These are phyloP conservation scores for Pygmarrhopalites habei DNA, from an alignment of 1,140 invertebrate genomes.

Conservation along the genomic window DNA sequence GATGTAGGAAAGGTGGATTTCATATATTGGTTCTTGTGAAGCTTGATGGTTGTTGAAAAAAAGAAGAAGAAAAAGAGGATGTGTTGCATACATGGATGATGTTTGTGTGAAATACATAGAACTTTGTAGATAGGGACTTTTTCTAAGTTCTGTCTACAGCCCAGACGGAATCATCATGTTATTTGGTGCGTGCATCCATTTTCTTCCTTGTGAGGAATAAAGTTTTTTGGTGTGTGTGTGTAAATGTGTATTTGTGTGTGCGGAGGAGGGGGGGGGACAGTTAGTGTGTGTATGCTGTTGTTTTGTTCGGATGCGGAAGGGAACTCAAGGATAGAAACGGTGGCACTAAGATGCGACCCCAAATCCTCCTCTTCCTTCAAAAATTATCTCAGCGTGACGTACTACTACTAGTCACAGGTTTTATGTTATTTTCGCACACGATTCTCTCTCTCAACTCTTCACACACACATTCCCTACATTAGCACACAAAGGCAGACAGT, in stretches of 20 bases:
- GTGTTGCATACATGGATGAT: no score
- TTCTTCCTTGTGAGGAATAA: no score
- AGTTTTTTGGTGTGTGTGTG: not conserved
- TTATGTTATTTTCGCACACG: slow-evolving; percentile 7
- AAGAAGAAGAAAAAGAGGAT: no score
- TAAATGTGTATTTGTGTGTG: not conserved
- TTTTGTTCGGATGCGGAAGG: slow-evolving; percentile 28
- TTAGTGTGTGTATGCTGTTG: not conserved
- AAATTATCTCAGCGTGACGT: slow-evolving; percentile 22
- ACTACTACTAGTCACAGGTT: slow-evolving; percentile 10
- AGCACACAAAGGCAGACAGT: not conserved
- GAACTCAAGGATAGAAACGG: slow-evolving; percentile 29
- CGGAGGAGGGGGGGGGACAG: not conserved
- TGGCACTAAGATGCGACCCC: slow-evolving; percentile 23
- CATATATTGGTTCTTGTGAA: no score
- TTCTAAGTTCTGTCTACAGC: no score
- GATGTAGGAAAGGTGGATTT: no score
- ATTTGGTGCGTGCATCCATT: no score
- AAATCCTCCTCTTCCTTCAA: slow-evolving; percentile 17
- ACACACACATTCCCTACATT: no score
- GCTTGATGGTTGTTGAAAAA: no score
- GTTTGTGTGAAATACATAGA: no score
- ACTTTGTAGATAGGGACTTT: no score
- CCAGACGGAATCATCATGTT: no score
- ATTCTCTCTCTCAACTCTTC: not conserved